These are phyloP conservation scores for Drosophila micromelanica DNA, from an alignment of 1,140 invertebrate genomes.

Conservation along the genomic window DNA sequence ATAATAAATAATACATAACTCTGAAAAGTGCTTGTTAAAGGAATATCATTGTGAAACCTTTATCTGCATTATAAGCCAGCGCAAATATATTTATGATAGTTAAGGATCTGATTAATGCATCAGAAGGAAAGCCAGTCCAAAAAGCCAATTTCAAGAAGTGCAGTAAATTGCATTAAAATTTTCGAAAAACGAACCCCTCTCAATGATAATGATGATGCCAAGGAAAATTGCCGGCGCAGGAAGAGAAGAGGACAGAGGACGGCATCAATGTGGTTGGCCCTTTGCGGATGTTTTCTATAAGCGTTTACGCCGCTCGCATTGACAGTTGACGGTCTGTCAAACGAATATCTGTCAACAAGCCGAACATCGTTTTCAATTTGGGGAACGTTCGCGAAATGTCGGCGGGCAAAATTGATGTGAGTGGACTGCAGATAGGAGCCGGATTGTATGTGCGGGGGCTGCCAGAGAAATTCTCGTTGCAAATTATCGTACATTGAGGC, in stretches of 20 bases:
- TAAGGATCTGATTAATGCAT: constrained; percentile 22
- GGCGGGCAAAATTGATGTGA: constrained; percentile 46
- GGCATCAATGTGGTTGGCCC: constrained; percentile 4
- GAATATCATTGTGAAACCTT: too few relatives aligned
- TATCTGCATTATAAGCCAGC: too few relatives aligned
- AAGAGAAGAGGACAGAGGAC: background rate
- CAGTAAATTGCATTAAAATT: constrained; percentile 41
- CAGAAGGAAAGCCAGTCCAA: background rate
- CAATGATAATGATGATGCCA: constrained; percentile 35
- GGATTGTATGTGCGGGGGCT: constrained; percentile 37
- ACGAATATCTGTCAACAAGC: constrained; percentile 75
- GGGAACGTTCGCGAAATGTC: constrained; percentile 60
- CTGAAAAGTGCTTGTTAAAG: too few relatives aligned
- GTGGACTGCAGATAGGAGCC: constrained; percentile 16
- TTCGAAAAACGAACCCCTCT: constrained; percentile 21
- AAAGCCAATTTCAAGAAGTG: constrained; percentile 3
- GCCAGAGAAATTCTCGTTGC: constrained; percentile 40
- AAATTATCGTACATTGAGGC: constrained; percentile 73
- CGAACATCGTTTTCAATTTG: constrained; percentile 76
- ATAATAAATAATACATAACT: too few relatives aligned
- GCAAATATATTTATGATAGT: background rate
- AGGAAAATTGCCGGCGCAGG: constrained; percentile 21
- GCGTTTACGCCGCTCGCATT: constrained; percentile 42
- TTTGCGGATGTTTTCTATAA: constrained; percentile 26
- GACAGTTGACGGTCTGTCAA: constrained; percentile 76